phyloP scores from a whole-genome alignment of 2,113 vertebrate genomes.

The Columba livia region DNA sequence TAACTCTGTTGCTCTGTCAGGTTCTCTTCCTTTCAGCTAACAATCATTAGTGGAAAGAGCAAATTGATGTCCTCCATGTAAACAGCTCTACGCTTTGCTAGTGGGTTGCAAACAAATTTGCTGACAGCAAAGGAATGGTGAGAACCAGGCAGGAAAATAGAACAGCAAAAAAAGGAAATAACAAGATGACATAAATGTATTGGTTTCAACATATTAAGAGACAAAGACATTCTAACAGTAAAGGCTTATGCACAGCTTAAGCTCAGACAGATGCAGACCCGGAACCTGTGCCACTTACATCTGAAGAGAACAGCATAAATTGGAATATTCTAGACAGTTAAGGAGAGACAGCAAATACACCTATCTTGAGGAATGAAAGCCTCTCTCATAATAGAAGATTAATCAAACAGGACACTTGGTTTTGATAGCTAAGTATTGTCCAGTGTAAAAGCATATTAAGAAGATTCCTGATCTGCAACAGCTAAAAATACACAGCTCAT shows the following conservation, averaged over 20 bases:
- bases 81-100: neutral
- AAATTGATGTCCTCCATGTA: neutral
- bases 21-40: neutral
- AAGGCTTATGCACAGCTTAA: neutral
- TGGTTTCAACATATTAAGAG: neutral
- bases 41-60: neutral
- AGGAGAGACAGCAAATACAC: neutral
- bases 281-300: neutral
- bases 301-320: neutral
- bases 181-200: neutral
- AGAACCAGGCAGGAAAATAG: neutral
- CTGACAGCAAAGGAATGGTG: neutral
- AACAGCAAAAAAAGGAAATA: neutral
- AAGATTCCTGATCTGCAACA: neutral
- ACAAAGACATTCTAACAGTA: neutral
- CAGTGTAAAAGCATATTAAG: neutral
- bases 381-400: neutral
- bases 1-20: neutral
- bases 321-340: neutral
- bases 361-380: neutral
- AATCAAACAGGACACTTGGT: neutral
- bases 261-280: neutral
- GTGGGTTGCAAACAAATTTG: neutral
- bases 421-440: neutral
- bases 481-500: neutral